A percentile compares a stretch with the other conserved stretches of the same genome.
These are phyloP conservation scores for Hydraecia micacea DNA, from an alignment of 2,888 invertebrate genomes.

Conservation along the genomic window DNA sequence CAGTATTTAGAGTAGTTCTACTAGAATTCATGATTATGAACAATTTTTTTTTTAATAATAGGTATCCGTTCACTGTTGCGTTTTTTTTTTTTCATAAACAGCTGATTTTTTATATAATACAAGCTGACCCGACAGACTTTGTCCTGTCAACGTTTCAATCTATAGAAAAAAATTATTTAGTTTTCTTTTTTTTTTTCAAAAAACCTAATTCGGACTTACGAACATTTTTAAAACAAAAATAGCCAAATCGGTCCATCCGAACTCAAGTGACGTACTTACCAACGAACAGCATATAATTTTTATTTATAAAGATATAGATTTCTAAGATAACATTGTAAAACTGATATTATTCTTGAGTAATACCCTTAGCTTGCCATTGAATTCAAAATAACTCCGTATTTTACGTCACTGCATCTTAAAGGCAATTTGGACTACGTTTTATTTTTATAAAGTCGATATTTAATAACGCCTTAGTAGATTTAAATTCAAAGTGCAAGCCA, in stretches of 20 bases:
- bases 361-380: neutral
- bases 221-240: neutral
- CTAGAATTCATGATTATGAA: too few species aligned
- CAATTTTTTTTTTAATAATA: too few species aligned
- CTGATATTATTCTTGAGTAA: neutral
- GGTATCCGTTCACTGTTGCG: too few species aligned
- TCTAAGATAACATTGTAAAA: neutral
- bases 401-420: neutral
- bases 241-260: neutral
- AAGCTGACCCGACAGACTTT: neutral
- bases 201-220: neutral
- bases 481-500: constrained; percentile 29
- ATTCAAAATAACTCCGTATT: neutral
- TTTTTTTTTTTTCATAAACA: too few species aligned
- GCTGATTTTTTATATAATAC: neutral
- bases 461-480: neutral
- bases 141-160: neutral
- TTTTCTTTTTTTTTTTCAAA: neutral
- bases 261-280: neutral
- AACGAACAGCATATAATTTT: too few species aligned
- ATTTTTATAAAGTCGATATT: neutral
- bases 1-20: neutral
- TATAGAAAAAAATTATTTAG: neutral
- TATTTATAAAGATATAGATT: too few species aligned
- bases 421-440: constrained; percentile 33